These are phyloP conservation scores for Leptobrachium leishanense DNA, from an alignment of 2,113 vertebrate genomes.

Conservation along the genomic window DNA sequence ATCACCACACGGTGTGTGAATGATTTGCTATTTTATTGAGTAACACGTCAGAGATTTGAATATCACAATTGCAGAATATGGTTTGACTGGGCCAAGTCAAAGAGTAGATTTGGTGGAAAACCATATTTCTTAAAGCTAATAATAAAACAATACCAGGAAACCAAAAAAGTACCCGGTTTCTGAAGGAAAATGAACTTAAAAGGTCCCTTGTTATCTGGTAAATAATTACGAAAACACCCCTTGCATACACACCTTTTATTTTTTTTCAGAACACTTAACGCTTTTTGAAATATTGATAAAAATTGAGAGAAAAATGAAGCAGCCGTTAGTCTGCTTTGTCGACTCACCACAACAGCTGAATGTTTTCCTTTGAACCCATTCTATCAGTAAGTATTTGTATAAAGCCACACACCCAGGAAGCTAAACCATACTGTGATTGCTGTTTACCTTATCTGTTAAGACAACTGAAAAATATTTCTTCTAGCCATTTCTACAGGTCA, in stretches of 20 bases:
- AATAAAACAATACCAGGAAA: too few relatives aligned
- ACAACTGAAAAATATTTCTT: slow-evolving; percentile 42
- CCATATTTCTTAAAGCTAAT: too few relatives aligned
- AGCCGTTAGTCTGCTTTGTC: slow-evolving; percentile 3
- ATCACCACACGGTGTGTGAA: not conserved
- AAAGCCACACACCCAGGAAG: slow-evolving; percentile 34
- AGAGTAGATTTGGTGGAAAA: too few relatives aligned
- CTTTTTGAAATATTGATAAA: too few relatives aligned
- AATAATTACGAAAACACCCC: too few relatives aligned
- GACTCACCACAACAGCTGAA: slow-evolving; percentile 5
- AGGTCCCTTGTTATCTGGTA: too few relatives aligned
- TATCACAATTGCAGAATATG: too few relatives aligned
- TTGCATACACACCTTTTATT: too few relatives aligned
- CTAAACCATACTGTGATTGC: slow-evolving; percentile 12
- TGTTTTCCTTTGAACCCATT: slow-evolving; percentile 37
- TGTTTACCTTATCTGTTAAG: slow-evolving; percentile 51
- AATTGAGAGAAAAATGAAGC: not conserved
- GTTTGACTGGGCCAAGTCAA: too few relatives aligned
- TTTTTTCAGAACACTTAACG: too few relatives aligned
- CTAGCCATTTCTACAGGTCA: slow-evolving; percentile 45
- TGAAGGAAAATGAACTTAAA: too few relatives aligned
- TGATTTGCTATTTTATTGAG: not conserved
- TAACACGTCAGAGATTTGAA: not conserved
- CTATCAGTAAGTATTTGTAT: slow-evolving; percentile 32
- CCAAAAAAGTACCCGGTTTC: too few relatives aligned